These are phyloP conservation scores for Glaucidium brasilianum DNA, from an alignment of 2,113 vertebrate genomes.

Conservation along the genomic window DNA sequence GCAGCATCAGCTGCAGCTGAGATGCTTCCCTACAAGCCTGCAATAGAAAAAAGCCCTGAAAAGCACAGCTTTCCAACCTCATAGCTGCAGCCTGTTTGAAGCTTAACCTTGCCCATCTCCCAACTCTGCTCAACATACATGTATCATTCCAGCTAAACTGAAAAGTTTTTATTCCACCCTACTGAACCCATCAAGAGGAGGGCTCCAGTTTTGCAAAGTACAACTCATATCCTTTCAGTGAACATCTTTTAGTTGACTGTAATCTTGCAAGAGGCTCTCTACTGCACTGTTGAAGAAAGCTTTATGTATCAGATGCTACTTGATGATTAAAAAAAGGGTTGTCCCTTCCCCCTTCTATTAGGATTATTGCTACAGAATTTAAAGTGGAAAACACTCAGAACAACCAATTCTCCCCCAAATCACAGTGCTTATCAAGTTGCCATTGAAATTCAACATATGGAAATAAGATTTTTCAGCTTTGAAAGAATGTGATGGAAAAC, in stretches of 20 bases:
- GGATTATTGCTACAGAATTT: not conserved
- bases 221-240: not conserved
- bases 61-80: not conserved
- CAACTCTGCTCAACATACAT: not conserved
- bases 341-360: not conserved
- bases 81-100: not conserved
- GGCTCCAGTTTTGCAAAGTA: not conserved
- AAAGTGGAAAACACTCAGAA: not conserved
- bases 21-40: not conserved
- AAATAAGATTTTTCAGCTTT: not conserved
- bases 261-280: not conserved
- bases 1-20: not conserved
- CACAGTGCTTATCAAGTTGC: not conserved
- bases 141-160: not conserved
- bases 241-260: not conserved
- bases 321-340: not conserved
- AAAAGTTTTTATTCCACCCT: not conserved
- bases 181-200: not conserved
- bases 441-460: not conserved
- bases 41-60: not conserved
- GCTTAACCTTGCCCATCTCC: not conserved
- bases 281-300: not conserved
- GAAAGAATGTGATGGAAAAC: not conserved
- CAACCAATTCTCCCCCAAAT: not conserved
- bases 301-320: not conserved